These are phyloP conservation scores for Bombycilla garrulus DNA, from an alignment of 2,113 vertebrate species.

Conservation along the genomic window DNA sequence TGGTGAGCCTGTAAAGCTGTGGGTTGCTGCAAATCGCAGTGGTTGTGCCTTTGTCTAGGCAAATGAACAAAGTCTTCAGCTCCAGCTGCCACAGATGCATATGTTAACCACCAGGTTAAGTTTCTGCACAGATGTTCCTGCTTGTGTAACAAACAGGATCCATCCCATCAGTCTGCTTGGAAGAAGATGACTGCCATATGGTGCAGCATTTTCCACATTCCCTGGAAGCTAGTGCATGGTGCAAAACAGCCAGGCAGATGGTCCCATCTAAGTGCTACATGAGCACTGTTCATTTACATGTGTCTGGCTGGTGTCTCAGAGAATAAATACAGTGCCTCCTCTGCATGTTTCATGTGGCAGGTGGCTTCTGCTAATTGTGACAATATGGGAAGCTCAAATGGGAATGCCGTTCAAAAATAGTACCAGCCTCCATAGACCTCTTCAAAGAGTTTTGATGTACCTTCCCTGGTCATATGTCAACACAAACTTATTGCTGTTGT, in stretches of 20 bases:
- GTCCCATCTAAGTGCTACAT: neutral
- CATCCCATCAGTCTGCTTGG: neutral
- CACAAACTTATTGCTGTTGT: neutral
- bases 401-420: rapidly evolving
- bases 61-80: neutral
- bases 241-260: neutral
- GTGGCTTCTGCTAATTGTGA: neutral
- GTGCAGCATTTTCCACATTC: neutral
- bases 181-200: rapidly evolving
- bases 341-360: neutral
- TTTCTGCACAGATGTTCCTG: neutral
- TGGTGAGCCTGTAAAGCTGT: neutral
- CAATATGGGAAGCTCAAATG: neutral
- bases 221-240: neutral
- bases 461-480: neutral
- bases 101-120: neutral
- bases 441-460: neutral
- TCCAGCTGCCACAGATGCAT: neutral
- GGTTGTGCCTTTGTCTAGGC: neutral
- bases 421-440: neutral
- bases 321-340: neutral
- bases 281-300: neutral
- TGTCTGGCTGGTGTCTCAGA: neutral
- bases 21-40: rapidly evolving
- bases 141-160: neutral